A percentile compares a stretch with the other conserved stretches of the same genome.
These are phyloP conservation scores for Disparrhopalites patrizii DNA, from an alignment of 2,888 invertebrate species.

Conservation along the genomic window DNA sequence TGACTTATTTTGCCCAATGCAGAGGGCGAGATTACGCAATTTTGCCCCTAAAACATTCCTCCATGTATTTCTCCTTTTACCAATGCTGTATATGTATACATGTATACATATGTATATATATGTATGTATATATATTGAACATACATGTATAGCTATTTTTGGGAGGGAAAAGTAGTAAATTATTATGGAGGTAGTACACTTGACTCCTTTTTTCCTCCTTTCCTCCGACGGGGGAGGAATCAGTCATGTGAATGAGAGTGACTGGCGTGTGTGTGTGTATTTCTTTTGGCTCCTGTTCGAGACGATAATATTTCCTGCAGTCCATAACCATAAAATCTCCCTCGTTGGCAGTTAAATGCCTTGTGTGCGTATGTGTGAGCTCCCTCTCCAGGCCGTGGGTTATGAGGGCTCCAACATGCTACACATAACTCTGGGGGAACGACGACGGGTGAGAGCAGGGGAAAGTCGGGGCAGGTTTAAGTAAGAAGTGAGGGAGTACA, in stretches of 20 bases:
- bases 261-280: conserved; percentile 11
- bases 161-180: neutral
- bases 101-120: neutral
- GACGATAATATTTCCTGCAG: conserved; percentile 29
- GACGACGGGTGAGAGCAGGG: neutral
- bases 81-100: neutral
- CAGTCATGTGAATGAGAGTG: neutral
- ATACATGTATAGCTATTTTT: no score
- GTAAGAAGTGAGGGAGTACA: neutral
- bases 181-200: neutral
- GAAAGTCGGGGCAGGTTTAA: neutral
- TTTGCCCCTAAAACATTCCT: no score
- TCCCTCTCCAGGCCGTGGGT: neutral
- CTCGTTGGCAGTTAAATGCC: conserved; percentile 19
- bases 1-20: no score
- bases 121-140: neutral
- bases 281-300: neutral
- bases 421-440: neutral
- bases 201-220: no score
- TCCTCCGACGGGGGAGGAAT: neutral
- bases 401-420: neutral
- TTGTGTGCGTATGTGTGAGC: neutral
- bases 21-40: no score
- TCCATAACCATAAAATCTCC: conserved; percentile 30
- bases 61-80: no score